Evolutionary conservation across 2,888 invertebrate genomes (phyloP).

Genomic region (Shargacucullia verbasci): DNA sequence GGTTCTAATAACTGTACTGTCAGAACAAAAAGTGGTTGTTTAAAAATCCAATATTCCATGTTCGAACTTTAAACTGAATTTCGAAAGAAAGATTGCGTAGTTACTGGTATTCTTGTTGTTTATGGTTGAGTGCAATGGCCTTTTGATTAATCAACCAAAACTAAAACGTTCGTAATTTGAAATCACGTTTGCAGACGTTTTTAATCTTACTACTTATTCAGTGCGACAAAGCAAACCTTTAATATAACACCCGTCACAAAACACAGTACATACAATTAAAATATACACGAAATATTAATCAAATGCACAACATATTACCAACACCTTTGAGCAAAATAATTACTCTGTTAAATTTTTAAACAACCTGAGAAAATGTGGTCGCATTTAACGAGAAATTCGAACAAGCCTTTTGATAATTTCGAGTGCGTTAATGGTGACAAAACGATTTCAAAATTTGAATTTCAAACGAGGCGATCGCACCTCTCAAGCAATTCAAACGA

Average conservation of each 20-base stretch:
- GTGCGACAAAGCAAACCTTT: too few species aligned
- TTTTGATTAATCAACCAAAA: too few species aligned
- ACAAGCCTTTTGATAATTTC: conserved; percentile 37
- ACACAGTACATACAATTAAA: background rate
- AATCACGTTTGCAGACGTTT: too few species aligned
- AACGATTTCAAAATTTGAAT: conserved; percentile 56
- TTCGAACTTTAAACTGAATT: too few species aligned
- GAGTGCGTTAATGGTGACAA: conserved; percentile 41
- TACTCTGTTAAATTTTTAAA: conserved; percentile 18
- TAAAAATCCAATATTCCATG: too few species aligned
- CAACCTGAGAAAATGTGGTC: conserved; percentile 7
- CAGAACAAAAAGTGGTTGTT: background rate
- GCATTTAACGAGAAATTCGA: conserved; percentile 24
- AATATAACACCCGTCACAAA: too few species aligned
- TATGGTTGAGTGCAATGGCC: too few species aligned
- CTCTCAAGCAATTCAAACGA: conserved; percentile 42
- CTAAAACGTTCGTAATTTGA: too few species aligned
- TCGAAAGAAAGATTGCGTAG: too few species aligned
- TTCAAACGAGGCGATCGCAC: conserved; percentile 50
- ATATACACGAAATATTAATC: conserved; percentile 2
- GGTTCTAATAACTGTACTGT: background rate
- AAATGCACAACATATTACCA: background rate
- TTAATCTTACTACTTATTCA: too few species aligned
- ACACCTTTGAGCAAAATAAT: conserved; percentile 22
- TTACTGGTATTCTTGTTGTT: too few species aligned